Conservation (phyloP, 2,797 vertebrate genomes). For the Amblyopsis hoosieri region DNA sequence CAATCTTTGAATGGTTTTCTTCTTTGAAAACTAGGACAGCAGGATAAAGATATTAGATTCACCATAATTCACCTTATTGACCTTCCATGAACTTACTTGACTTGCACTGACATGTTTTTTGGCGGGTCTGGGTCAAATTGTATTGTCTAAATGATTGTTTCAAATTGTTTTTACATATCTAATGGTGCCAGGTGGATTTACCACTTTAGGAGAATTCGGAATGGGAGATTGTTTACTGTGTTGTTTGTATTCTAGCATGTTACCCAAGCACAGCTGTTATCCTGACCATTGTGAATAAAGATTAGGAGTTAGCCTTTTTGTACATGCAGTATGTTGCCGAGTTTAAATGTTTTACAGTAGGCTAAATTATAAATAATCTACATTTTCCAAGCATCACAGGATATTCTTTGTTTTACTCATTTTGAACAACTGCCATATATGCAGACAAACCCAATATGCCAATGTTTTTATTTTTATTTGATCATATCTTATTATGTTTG, state of each 20-base stretch:
- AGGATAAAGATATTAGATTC: slow-evolving; percentile 8
- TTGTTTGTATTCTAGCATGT: no score
- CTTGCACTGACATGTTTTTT: slow-evolving; percentile 34
- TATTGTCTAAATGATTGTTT: slow-evolving; percentile 32
- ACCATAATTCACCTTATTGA: slow-evolving; percentile 5
- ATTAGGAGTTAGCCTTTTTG: no score
- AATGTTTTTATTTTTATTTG: slow-evolving; percentile 36
- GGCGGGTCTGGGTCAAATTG: slow-evolving; percentile 24
- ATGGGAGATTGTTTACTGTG: no score
- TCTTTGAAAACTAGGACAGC: neutral
- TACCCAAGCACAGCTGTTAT: neutral
- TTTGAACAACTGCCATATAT: slow-evolving; percentile 28
- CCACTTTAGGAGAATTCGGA: no score
- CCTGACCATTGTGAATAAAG: neutral
- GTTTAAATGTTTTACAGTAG: no score
- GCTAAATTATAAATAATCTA: no score
- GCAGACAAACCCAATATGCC: slow-evolving; percentile 39
- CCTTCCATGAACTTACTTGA: slow-evolving; percentile 6
- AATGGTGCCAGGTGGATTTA: neutral
- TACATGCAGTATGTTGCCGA: no score
- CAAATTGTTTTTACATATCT: neutral
- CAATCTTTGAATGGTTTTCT: slow-evolving; percentile 11
- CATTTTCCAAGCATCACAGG: slow-evolving; percentile 20
- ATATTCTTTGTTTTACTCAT: slow-evolving; percentile 23
- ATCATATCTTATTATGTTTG: slow-evolving; percentile 61